Percentiles rank a stretch among this genome's conserved stretches.
Evolutionary conservation across 2,797 vertebrate species (phyloP).

Genomic region (Malurus splendens): DNA sequence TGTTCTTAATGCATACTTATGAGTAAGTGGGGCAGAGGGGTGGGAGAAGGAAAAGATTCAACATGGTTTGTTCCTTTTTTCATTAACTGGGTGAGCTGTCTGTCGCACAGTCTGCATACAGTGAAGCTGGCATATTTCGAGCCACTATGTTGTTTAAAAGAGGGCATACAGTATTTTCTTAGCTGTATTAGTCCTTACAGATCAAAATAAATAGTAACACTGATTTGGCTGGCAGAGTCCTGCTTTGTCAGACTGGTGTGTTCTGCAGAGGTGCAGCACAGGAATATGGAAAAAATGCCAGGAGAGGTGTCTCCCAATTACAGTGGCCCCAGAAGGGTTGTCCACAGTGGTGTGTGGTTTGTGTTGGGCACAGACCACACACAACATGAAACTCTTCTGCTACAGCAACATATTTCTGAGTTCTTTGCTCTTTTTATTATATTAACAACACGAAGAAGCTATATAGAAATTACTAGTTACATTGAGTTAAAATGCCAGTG

Average conservation of each 20-base stretch:
- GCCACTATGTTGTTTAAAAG: not conserved
- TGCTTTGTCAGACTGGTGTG: not conserved
- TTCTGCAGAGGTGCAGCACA: not conserved
- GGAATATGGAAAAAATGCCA: not conserved
- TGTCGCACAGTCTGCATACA: not conserved
- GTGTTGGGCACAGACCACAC: not conserved
- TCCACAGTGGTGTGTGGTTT: fast-evolving
- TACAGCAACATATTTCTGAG: not conserved
- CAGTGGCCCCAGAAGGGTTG: not conserved
- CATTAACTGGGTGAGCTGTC: not conserved
- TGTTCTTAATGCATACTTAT: not conserved
- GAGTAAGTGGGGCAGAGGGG: not conserved
- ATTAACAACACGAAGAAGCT: not conserved
- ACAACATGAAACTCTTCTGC: not conserved
- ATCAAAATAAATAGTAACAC: not conserved
- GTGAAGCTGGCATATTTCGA: not conserved
- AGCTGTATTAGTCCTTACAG: not conserved
- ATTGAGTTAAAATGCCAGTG: not conserved
- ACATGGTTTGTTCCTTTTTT: not conserved
- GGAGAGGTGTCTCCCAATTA: fast-evolving
- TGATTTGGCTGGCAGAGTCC: not conserved
- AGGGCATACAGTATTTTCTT: not conserved
- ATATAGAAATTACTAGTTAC: not conserved
- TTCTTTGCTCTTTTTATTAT: not conserved
- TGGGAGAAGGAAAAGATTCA: not conserved